A percentile compares a stretch with the other conserved stretches of the same genome.
phyloP scores from a whole-genome alignment of 1,140 invertebrate genomes.

The Heterodera schachtii region DNA sequence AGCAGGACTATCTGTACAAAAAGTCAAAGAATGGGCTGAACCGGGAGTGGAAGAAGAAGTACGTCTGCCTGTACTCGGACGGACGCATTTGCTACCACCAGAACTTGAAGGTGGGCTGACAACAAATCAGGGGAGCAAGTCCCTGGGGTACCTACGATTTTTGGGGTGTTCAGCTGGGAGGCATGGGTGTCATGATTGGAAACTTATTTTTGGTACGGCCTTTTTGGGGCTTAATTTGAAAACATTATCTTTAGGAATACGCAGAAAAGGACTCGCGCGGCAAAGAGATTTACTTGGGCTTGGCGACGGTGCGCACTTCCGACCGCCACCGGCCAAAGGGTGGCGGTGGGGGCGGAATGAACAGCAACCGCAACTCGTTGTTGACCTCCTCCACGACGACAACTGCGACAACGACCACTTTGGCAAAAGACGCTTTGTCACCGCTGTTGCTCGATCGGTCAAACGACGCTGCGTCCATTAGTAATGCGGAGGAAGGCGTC shows the following conservation, averaged over 20 bases:
- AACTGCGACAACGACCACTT: not conserved
- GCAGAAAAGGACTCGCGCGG: slow-evolving; percentile 92
- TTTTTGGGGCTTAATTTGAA: too few species aligned
- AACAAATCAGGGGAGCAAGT: too few species aligned
- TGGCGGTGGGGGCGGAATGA: not conserved
- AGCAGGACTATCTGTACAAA: slow-evolving; percentile 95
- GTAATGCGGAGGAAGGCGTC: not conserved
- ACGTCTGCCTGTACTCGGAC: slow-evolving; percentile 81
- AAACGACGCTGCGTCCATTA: not conserved
- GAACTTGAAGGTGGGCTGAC: slow-evolving; percentile 80
- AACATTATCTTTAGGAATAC: slow-evolving; percentile 77
- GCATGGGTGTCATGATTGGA: too few species aligned
- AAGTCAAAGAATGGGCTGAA: slow-evolving; percentile 89
- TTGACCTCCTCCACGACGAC: slow-evolving; percentile 5
- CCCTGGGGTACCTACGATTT: too few species aligned
- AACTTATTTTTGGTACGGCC: too few species aligned
- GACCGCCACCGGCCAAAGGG: slow-evolving; percentile 70
- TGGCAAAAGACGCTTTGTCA: not conserved
- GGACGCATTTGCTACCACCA: slow-evolving; percentile 91
- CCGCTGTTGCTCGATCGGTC: not conserved
- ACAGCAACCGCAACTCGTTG: slow-evolving; percentile 21
- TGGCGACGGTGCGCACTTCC: slow-evolving; percentile 94
- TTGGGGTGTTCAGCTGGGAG: too few species aligned
- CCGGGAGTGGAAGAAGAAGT: slow-evolving; percentile 99
- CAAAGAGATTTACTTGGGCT: slow-evolving; percentile 92